Percentiles rank a stretch among this genome's conserved stretches.
Evolutionary conservation across 2,797 vertebrate species (phyloP).

Genomic region (Clarias pachynema): DNA sequence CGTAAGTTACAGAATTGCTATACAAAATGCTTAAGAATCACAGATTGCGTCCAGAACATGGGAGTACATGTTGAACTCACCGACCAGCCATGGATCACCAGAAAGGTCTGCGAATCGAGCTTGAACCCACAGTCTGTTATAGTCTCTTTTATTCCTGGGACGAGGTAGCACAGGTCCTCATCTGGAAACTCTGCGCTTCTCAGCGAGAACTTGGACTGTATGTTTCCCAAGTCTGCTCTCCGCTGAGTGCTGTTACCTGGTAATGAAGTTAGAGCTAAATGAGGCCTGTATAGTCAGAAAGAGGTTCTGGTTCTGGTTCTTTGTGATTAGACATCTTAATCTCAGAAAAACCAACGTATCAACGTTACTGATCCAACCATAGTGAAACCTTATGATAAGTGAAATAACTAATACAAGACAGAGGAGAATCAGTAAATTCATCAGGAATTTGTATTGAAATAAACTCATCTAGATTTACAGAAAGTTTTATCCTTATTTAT

Average conservation of each 20-base stretch:
- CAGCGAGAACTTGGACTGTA: conserved; percentile 83
- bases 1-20: neutral
- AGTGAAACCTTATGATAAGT: neutral
- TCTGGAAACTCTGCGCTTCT: conserved; percentile 73
- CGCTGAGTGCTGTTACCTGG: conserved; percentile 51
- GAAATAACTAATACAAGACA: neutral
- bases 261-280: neutral
- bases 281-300: neutral
- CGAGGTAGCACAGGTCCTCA: conserved; percentile 80
- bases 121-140: conserved; percentile 80
- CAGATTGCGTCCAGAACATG: neutral
- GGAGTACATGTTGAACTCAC: conserved; percentile 65
- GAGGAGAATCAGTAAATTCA: too few species aligned
- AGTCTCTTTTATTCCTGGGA: conserved; percentile 77
- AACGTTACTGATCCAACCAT: conserved; percentile 20
- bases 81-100: conserved; percentile 88
- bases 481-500: neutral
- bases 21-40: neutral
- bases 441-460: neutral
- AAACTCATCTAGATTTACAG: neutral
- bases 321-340: neutral
- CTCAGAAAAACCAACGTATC: neutral
- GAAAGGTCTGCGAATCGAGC: conserved; percentile 79
- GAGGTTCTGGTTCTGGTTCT: neutral
- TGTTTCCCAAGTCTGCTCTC: conserved; percentile 66